These are phyloP conservation scores for Dipodomys spectabilis DNA, from an alignment of 2,113 vertebrate genomes.

Conservation along the genomic window DNA sequence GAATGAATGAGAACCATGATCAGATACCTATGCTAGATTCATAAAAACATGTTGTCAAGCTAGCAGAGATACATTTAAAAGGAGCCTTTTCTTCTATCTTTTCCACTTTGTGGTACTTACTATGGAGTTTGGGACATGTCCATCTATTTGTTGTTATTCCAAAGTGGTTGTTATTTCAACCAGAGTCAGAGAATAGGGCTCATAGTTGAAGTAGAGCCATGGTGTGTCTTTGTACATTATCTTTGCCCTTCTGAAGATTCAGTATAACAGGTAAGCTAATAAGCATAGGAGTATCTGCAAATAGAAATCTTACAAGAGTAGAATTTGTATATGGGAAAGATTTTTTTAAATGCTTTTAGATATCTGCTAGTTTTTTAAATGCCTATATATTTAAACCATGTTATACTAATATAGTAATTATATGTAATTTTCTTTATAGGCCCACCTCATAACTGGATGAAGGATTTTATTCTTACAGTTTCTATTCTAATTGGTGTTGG, in stretches of 20 bases:
- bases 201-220: not conserved
- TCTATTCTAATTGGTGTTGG: constrained; percentile 98
- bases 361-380: not conserved
- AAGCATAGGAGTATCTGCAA: constrained; percentile 3
- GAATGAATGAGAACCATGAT: not conserved
- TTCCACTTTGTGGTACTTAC: not conserved
- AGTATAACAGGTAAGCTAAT: not conserved
- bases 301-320: constrained; percentile 39
- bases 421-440: constrained; percentile 86
- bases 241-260: not conserved
- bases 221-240: not conserved
- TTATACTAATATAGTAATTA: constrained; percentile 34
- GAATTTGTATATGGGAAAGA: not conserved
- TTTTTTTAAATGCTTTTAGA: constrained; percentile 16
- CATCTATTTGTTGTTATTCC: constrained; percentile 26
- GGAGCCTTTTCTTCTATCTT: not conserved
- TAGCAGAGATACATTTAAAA: constrained; percentile 39
- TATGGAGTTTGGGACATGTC: constrained; percentile 3
- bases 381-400: not conserved
- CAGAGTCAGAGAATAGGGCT: not conserved
- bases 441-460: constrained; percentile 98
- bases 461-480: constrained; percentile 96
- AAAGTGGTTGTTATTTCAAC: constrained; percentile 47
- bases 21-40: not conserved
- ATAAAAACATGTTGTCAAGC: constrained; percentile 37